Percentiles rank a stretch among this genome's conserved stretches.
Evolutionary conservation across 2,797 vertebrate species (phyloP).

Genomic region (Hippoglossus hippoglossus): DNA sequence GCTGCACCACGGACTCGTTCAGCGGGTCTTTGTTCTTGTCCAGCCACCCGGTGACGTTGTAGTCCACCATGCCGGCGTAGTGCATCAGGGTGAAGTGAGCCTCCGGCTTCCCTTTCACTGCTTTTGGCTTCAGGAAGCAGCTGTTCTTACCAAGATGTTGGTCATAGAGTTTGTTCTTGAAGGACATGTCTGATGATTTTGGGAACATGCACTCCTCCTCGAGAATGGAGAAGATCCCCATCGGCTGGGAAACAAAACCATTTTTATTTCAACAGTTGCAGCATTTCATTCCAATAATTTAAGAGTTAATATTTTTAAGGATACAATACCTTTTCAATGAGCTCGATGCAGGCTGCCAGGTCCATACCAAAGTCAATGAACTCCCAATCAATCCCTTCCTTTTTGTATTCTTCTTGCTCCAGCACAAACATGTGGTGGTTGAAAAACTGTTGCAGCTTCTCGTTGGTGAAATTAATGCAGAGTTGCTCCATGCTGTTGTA

Average conservation of each 20-base stretch:
- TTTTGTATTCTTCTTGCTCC: slow-evolving; percentile 85
- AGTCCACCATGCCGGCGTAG: slow-evolving; percentile 84
- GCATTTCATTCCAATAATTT: too few species aligned
- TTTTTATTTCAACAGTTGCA: slow-evolving; percentile 60
- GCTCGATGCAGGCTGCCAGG: slow-evolving; percentile 85
- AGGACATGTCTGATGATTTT: slow-evolving; percentile 84
- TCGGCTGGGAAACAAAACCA: slow-evolving; percentile 66
- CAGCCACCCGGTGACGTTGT: slow-evolving; percentile 85
- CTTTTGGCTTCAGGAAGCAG: slow-evolving; percentile 89
- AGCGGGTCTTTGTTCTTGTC: slow-evolving; percentile 89
- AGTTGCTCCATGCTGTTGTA: slow-evolving; percentile 91
- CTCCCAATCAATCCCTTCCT: slow-evolving; percentile 82
- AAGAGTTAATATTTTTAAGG: neutral
- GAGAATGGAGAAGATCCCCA: slow-evolving; percentile 84
- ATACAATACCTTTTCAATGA: slow-evolving; percentile 86
- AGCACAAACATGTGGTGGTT: slow-evolving; percentile 92
- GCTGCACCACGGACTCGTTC: slow-evolving; percentile 85
- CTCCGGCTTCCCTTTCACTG: slow-evolving; percentile 84
- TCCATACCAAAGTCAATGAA: slow-evolving; percentile 86
- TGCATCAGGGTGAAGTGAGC: slow-evolving; percentile 84
- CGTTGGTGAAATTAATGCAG: slow-evolving; percentile 93
- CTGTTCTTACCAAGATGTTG: slow-evolving; percentile 89
- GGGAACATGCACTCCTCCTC: slow-evolving; percentile 92
- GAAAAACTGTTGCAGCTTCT: slow-evolving; percentile 94
- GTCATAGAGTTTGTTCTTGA: slow-evolving; percentile 91